Base-by-base conservation (phyloP, 35 echinoderm and acorn worm species). In the Amphiura filiformis region DNA sequence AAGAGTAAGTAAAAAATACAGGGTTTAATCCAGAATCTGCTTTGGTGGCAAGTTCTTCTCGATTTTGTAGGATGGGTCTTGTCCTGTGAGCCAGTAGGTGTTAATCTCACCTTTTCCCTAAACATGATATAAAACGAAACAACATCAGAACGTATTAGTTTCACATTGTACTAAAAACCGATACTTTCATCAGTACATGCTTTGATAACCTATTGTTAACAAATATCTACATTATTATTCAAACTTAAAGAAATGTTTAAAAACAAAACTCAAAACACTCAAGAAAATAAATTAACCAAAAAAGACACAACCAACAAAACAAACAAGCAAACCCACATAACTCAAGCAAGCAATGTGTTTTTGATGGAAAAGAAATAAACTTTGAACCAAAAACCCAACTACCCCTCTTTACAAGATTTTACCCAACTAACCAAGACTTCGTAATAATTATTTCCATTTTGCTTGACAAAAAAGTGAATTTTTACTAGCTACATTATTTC, bases 51-150 rank as follows among this genome's bases (percentile, higher is more conserved):
- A 84, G 12, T 91, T 81, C 23, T 80, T 87, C 40, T 89, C 88
- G 9, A 94, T 91, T 78, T 91, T 97, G 92, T 97, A 97, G 38
- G 65, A 80, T 52, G 95, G 95, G 56, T 97, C 86, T 83, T 97
- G 95, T 80, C 89, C 92, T 34, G 77, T 57, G 42, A 97, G 39
- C 95, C 95, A 97, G 81, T 88, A 97, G 23, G 95, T 97, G 65
- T 86, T 39, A 35, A 97, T 97, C 57, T 94, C 92, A 42, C 95
- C 95, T 83, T 97, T 97, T 34, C 95, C 95, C 95, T 97, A 81
- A 22, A 75, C 78, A 44, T 26, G 84, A 89, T 33, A 31, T 28
- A n/a, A 30, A 31, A 56, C 23, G 22, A 34, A 84, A 84, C 41
- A 4, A 47, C 41, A 17, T 17, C 17, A 47, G 41, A 47, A 9